These are phyloP conservation scores for Siphonodentalium dalli DNA, from an alignment of 2,888 invertebrate species.

Conservation along the genomic window DNA sequence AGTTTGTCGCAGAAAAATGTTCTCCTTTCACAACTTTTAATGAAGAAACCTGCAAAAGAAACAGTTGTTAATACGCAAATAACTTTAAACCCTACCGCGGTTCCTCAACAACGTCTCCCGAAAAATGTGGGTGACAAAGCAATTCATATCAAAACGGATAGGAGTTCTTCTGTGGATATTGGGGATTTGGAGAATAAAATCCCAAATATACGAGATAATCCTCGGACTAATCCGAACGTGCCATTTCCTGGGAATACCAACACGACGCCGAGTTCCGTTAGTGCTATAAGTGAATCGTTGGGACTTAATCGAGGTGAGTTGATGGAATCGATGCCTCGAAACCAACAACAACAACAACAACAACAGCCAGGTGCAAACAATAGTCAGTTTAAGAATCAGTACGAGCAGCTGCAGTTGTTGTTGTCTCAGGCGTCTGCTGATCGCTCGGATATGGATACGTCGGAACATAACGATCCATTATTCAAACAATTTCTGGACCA, in stretches of 20 bases:
- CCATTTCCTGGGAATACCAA: conserved; percentile 41
- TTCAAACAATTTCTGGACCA: conserved; percentile 85
- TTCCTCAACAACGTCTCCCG: conserved; percentile 70
- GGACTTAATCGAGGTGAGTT: no score
- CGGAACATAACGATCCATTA: conserved; percentile 68
- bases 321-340: no score
- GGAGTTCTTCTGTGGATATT: neutral
- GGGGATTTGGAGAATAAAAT: conserved; percentile 31
- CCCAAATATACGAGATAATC: conserved; percentile 39
- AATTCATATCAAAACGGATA: conserved; percentile 19
- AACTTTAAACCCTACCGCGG: conserved; percentile 43
- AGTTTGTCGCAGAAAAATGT: conserved; percentile 50
- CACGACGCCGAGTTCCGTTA: no score
- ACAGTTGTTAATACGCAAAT: conserved; percentile 49
- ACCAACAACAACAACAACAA: no score
- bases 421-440: conserved; percentile 24
- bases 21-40: conserved; percentile 55
- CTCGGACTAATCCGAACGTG: conserved; percentile 35
- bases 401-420: conserved; percentile 38
- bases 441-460: no score
- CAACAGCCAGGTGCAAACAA: no score
- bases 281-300: no score
- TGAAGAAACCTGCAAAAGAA: conserved; percentile 45
- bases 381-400: conserved; percentile 32
- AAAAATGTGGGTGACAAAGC: conserved; percentile 51